Conservation (phyloP, 2,113 vertebrate genomes). For the Clinocottus analis region DNA sequence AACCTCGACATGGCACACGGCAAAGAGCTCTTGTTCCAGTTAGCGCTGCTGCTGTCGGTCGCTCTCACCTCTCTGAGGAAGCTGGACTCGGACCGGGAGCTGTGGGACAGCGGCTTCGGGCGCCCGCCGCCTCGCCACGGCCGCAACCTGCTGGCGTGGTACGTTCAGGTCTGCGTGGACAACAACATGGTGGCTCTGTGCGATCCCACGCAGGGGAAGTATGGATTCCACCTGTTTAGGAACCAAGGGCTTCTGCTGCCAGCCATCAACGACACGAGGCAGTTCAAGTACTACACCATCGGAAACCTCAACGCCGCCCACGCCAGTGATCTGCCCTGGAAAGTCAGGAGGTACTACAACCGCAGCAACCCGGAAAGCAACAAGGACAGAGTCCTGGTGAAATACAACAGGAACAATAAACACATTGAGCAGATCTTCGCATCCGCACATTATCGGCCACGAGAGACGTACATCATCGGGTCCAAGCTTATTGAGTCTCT, state of each 20-base stretch:
- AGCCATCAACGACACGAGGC: conserved; percentile 46
- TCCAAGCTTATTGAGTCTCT: conserved; percentile 64
- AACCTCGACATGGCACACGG: not conserved
- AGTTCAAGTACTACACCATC: conserved; percentile 68
- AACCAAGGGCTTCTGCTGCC: conserved; percentile 70
- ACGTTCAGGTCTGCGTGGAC: conserved; percentile 71
- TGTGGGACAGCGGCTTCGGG: conserved; percentile 72
- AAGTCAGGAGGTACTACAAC: conserved; percentile 72
- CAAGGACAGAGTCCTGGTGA: conserved; percentile 79
- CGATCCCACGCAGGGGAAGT: conserved; percentile 60
- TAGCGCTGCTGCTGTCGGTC: conserved; percentile 23
- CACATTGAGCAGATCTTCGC: conserved; percentile 66
- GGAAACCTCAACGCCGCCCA: conserved; percentile 72
- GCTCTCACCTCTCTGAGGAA: conserved; percentile 49
- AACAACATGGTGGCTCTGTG: conserved; percentile 80
- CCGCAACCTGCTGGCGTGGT: conserved; percentile 73
- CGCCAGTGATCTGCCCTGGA: conserved; percentile 62
- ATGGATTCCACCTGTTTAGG: conserved; percentile 72
- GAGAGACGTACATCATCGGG: conserved; percentile 69
- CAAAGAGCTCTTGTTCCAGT: conserved; percentile 26
- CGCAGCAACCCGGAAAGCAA: conserved; percentile 66
- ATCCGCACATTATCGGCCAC: conserved; percentile 72
- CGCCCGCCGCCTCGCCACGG: conserved; percentile 76
- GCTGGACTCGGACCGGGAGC: conserved; percentile 67
- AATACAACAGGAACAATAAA: conserved; percentile 71